Percentiles rank a stretch among this genome's conserved stretches.
Evolutionary conservation across 2,797 vertebrate genomes (phyloP).

Genomic region (Peromyscus melanophrys): DNA sequence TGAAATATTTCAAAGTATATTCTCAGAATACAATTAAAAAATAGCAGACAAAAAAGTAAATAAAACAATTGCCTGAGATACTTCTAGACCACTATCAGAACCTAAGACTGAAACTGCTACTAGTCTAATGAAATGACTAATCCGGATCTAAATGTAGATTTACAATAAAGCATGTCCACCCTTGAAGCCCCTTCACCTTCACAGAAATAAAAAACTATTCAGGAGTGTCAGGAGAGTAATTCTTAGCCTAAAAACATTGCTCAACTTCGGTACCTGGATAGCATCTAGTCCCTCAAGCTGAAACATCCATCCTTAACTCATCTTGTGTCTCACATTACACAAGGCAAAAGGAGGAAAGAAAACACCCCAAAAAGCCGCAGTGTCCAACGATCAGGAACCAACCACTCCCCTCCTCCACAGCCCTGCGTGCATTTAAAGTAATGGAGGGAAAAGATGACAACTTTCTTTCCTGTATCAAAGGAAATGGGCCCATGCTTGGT

Average conservation of each 20-base stretch:
- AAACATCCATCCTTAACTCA: conserved; percentile 37
- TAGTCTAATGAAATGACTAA: conserved; percentile 4
- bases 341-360: conserved; percentile 32
- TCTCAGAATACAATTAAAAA: conserved; percentile 13
- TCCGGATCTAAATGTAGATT: conserved; percentile 43
- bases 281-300: conserved; percentile 30
- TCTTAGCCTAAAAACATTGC: conserved; percentile 38
- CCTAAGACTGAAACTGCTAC: conserved; percentile 20
- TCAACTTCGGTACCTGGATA: conserved; percentile 20
- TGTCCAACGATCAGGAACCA: conserved; percentile 50
- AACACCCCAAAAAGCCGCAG: conserved; percentile 50
- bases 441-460: conserved; percentile 34
- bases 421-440: conserved; percentile 19
- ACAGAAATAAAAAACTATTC: conserved; percentile 4
- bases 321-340: conserved; percentile 37
- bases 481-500: not conserved
- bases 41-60: conserved; percentile 12
- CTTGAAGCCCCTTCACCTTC: conserved; percentile 2
- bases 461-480: conserved; percentile 43
- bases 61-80: not conserved
- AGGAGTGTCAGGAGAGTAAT: not conserved
- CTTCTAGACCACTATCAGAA: conserved; percentile 38
- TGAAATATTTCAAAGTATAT: not conserved
- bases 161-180: conserved; percentile 50
- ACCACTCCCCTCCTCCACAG: not conserved